Conservation (phyloP, 2,797 vertebrate species). For the Antrozous pallidus region DNA sequence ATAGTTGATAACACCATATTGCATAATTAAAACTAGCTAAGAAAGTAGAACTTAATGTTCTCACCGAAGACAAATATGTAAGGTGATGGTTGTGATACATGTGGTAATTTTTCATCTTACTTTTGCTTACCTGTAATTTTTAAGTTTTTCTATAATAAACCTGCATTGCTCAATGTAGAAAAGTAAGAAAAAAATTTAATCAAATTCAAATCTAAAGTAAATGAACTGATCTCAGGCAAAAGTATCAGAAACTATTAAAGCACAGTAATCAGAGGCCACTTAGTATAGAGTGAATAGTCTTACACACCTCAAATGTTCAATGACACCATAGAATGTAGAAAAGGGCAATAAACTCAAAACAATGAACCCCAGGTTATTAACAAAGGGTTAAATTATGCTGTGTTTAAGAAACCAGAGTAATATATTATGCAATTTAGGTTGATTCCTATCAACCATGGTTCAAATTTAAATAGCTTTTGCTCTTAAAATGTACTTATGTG, state of each 20-base stretch:
- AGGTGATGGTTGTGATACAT: neutral
- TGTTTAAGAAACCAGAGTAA: neutral
- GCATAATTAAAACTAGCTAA: neutral
- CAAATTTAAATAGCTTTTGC: neutral
- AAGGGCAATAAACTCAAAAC: neutral
- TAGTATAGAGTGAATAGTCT: neutral
- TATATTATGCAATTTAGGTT: neutral
- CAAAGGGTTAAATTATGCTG: neutral
- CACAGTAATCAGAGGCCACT: neutral
- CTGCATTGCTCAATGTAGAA: neutral
- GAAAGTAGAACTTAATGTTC: neutral
- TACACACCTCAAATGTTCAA: neutral
- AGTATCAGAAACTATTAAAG: neutral
- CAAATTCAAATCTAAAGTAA: slow-evolving; percentile 17
- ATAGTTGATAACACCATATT: neutral
- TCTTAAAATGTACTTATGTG: slow-evolving; percentile 11
- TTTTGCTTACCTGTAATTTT: neutral
- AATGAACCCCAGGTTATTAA: neutral
- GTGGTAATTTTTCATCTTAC: neutral
- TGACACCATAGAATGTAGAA: neutral
- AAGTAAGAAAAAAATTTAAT: neutral
- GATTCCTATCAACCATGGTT: neutral
- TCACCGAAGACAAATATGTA: neutral
- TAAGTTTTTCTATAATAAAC: slow-evolving; percentile 8
- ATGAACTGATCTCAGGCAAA: neutral